Percentiles rank a stretch among this genome's conserved stretches.
These are phyloP conservation scores for Pyralis farinalis DNA, from an alignment of 2,888 invertebrate genomes.

Conservation along the genomic window DNA sequence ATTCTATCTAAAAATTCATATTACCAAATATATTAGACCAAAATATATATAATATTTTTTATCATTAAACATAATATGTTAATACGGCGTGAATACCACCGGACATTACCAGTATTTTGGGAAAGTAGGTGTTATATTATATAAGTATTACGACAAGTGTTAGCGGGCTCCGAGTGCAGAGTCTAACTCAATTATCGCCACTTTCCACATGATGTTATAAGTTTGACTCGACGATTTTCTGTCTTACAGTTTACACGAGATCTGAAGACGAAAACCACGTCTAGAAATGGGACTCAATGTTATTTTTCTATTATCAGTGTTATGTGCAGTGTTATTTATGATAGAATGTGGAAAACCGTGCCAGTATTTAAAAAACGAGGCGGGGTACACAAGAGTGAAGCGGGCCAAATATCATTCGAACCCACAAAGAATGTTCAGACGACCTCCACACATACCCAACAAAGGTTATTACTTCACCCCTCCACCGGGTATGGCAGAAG, in stretches of 20 bases:
- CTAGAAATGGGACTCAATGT: slow-evolving; percentile 19
- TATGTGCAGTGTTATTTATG: slow-evolving; percentile 35
- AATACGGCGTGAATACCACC: not conserved
- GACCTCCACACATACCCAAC: slow-evolving; percentile 42
- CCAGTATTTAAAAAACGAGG: slow-evolving; percentile 9
- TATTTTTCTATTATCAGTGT: slow-evolving; percentile 24
- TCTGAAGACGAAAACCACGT: slow-evolving; percentile 16
- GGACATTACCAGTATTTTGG: not conserved
- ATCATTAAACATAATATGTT: no score
- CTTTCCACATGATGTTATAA: slow-evolving; percentile 70
- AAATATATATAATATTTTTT: no score
- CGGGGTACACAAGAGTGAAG: slow-evolving; percentile 44
- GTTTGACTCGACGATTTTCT: slow-evolving; percentile 41
- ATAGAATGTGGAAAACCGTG: slow-evolving; percentile 34
- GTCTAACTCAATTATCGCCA: slow-evolving; percentile 65
- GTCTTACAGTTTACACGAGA: slow-evolving; percentile 55
- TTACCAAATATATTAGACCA: no score
- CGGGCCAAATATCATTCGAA: slow-evolving; percentile 54
- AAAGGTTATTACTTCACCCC: slow-evolving; percentile 55
- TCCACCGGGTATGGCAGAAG: slow-evolving; percentile 44
- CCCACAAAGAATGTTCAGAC: slow-evolving; percentile 45
- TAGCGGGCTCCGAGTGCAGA: slow-evolving; percentile 22
- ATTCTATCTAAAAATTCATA: no score
- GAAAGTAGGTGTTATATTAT: slow-evolving; percentile 1
- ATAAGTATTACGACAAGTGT: slow-evolving; percentile 18